Evolutionary conservation across 1,140 invertebrate genomes (phyloP), one percentile per base, ranked within the genome.

Genomic region (Caenorhabditis latens): DNA sequence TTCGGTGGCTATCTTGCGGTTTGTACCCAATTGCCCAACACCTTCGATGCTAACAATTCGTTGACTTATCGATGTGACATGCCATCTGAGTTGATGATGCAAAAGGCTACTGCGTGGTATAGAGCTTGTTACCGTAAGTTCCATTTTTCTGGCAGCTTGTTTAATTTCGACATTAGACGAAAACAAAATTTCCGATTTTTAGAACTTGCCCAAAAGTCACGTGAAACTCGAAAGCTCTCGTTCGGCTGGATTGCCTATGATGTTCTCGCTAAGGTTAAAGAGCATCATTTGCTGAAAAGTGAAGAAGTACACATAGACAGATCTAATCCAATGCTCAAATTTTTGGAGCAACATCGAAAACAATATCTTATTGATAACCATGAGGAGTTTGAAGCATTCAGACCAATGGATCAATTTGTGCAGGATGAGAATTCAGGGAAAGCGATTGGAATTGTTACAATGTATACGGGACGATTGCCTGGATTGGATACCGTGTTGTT

Each of bases 51-150:
- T 19, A 86, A 48, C 48, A 58, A 63, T 14, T 83, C 61, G 42
- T 53, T 79, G 14, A 50, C 67, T 32, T 48, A 32, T 13, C 3
- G 40, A 16, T 87, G 85, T 42, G 48, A 48, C 5, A 21, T 19
- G 13, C 43, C 83, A 13, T 42, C 48, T 9, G 14, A n/a, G 19
- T 40, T 58, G 16, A 88, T 88, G 75, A 55, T 46, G 48, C 43
- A 71, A 58, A 88, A 88, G 40, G 87, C 85, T 19, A 61, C 48
- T 58, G 87, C 87, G 8, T 88, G 84, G 48, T 88, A 88, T 50
- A n/a, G 55, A 40, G 85, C 61, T 19, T 88, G 87, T 46, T 88
- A 88, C 85, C 1, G 9, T 32, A 14, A 14, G 24, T 32, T n/a
- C 13, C 13, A 79, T 32, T 40, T 79, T 79, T 50, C 21, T 46